Conservation (phyloP, 2,888 invertebrate species). For the Atrina japonica region DNA sequence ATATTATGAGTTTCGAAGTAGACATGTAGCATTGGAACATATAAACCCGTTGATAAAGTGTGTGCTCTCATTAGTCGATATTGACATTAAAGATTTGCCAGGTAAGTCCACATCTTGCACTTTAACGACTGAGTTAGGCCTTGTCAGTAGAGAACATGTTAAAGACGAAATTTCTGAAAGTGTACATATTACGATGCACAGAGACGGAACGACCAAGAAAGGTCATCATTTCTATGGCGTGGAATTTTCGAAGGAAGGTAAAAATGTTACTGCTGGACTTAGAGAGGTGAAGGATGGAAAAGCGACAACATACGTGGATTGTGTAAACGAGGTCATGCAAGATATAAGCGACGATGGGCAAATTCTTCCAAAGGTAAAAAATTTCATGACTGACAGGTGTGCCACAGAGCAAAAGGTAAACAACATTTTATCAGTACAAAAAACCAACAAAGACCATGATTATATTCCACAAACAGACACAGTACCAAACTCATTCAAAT, state of each 20-base stretch:
- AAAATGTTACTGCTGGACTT: constrained; percentile 18
- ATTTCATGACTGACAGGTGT: constrained; percentile 31
- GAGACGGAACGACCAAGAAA: constrained; percentile 18
- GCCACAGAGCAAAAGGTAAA: constrained; percentile 17
- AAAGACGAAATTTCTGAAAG: neutral
- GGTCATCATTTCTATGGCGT: constrained; percentile 21
- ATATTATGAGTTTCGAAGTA: constrained; percentile 13
- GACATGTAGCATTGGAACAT: constrained; percentile 4
- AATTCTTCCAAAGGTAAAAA: neutral
- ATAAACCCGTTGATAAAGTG: no score
- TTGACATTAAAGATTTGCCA: no score
- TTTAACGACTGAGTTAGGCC: neutral
- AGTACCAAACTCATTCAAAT: no score
- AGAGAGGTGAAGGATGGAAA: constrained; percentile 12
- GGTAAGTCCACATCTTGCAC: neutral
- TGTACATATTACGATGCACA: constrained; percentile 11
- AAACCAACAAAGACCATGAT: no score
- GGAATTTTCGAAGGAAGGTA: neutral
- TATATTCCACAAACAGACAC: no score
- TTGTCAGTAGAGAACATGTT: neutral
- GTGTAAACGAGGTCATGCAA: neutral
- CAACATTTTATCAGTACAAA: no score
- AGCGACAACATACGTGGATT: constrained; percentile 13
- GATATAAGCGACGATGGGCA: neutral
- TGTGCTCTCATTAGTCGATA: no score